A percentile compares a stretch with the other conserved stretches of the same genome.
Conservation (phyloP, 2,888 invertebrate species). For the Chesias legatella region DNA sequence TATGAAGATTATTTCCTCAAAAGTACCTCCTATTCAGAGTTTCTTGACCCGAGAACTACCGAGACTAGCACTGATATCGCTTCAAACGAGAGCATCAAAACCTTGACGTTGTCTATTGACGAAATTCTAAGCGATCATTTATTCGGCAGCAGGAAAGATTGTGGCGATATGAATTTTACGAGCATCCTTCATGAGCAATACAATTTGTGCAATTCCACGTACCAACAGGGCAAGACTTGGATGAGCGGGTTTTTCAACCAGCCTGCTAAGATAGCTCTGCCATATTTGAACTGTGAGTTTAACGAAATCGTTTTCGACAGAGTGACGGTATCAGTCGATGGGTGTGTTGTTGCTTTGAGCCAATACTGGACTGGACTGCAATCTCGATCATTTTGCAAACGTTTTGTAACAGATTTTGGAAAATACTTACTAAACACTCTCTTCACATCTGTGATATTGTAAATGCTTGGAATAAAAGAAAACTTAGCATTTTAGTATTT, state of each 20-base stretch:
- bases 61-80: conserved; percentile 6
- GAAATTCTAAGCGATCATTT: conserved; percentile 15
- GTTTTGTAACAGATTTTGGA: conserved; percentile 12
- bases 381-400: conserved; percentile 3
- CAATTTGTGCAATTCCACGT: conserved; percentile 1
- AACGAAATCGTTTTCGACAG: conserved; percentile 21
- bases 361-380: conserved; percentile 8
- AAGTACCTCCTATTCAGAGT: conserved; percentile 8
- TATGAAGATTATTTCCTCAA: conserved; percentile 8
- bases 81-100: conserved; percentile 12
- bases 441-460: background rate
- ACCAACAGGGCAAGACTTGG: conserved; percentile 11
- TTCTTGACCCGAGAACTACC: conserved; percentile 7
- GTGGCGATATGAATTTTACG: conserved; percentile 16
- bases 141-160: conserved; percentile 18
- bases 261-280: conserved; percentile 3
- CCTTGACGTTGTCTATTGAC: conserved; percentile 16
- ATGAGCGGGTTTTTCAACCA: conserved; percentile 9
- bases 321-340: conserved; percentile 4
- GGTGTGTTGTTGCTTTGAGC: conserved; percentile 1
- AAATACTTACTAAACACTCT: conserved; percentile 2
- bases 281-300: conserved; percentile 6
- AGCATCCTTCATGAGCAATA: conserved; percentile 1
- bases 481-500: conserved; percentile 6
- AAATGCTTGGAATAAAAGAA: conserved; percentile 7